Evolutionary conservation across 2,888 invertebrate genomes (phyloP).

Genomic region (Strigamia maritima): DNA sequence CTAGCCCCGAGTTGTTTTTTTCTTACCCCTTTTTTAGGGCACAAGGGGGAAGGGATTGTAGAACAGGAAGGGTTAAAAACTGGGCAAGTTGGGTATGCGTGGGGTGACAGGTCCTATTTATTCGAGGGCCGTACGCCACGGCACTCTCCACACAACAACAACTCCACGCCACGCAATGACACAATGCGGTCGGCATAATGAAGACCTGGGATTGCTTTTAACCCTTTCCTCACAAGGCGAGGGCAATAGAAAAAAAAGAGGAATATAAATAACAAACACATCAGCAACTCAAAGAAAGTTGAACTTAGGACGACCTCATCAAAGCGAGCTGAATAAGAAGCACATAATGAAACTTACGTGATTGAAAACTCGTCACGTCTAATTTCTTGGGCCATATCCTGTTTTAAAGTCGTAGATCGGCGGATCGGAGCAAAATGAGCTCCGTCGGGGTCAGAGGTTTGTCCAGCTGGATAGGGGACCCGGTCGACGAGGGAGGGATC

Average conservation of each 20-base stretch:
- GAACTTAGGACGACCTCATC: background rate
- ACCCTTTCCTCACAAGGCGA: background rate
- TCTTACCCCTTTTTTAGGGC: conserved; percentile 31
- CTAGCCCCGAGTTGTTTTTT: conserved; percentile 33
- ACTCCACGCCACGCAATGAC: conserved; percentile 6
- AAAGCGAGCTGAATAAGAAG: background rate
- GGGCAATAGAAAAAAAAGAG: conserved; percentile 6
- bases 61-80: conserved; percentile 32
- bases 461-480: conserved; percentile 10
- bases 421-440: conserved; percentile 1
- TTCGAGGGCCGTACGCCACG: conserved; percentile 4
- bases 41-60: conserved; percentile 35
- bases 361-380: background rate
- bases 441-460: conserved; percentile 9
- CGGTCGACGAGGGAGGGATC: conserved; percentile 5
- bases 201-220: conserved; percentile 1
- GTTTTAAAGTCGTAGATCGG: background rate
- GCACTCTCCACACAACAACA: conserved; percentile 10
- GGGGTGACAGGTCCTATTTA: conserved; percentile 15
- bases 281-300: background rate
- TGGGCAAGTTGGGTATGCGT: conserved; percentile 25
- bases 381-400: background rate
- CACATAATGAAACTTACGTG: background rate
- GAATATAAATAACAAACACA: background rate
- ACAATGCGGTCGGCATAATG: conserved; percentile 15